Percentiles rank a stretch among this genome's conserved stretches.
phyloP scores from a whole-genome alignment of 2,113 vertebrate genomes.

The Ivindomyrus marchei region DNA sequence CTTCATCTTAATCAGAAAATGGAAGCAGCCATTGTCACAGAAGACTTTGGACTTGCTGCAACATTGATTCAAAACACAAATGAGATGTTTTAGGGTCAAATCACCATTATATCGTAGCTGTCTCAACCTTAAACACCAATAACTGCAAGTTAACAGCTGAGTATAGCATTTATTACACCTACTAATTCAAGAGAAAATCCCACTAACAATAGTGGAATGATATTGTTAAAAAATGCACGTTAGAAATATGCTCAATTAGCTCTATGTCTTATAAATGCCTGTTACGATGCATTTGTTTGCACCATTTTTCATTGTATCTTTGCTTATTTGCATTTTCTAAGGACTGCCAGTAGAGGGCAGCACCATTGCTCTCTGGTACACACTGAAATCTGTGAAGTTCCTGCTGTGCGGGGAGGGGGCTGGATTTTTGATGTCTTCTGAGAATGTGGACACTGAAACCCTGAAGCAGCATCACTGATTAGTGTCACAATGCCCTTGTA shows the following conservation, averaged over 20 bases:
- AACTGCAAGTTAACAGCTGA: background rate
- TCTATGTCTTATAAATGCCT: background rate
- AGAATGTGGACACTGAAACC: background rate
- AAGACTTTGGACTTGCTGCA: background rate
- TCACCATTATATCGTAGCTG: background rate
- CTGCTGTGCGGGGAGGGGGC: background rate
- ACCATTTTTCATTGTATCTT: background rate
- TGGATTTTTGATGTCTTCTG: background rate
- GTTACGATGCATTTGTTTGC: background rate
- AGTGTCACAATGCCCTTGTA: conserved; percentile 10
- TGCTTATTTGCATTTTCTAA: background rate
- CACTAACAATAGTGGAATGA: background rate
- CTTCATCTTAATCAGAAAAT: background rate
- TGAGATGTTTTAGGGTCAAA: background rate
- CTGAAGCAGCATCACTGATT: background rate
- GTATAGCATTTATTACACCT: background rate
- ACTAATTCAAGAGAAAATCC: background rate
- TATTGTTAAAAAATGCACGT: background rate
- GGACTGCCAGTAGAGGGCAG: background rate
- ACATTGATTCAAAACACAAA: background rate
- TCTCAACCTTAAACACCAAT: background rate
- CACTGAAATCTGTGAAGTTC: background rate
- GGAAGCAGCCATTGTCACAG: background rate
- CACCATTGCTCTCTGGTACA: background rate
- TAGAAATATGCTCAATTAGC: background rate